Evolutionary conservation across 2,888 invertebrate genomes (phyloP).

Genomic region (Cephus rjabovi): DNA sequence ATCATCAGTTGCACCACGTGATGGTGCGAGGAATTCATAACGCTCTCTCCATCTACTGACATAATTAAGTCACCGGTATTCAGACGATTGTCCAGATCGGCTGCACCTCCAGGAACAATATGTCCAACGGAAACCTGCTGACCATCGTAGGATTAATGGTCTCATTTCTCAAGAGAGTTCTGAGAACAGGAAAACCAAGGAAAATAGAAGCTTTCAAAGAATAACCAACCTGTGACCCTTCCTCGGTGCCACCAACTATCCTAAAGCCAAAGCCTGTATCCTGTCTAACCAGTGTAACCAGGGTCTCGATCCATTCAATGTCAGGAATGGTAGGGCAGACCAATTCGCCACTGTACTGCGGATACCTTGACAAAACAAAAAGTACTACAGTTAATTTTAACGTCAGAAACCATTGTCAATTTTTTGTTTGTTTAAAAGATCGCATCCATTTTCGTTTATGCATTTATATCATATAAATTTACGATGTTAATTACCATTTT

Average conservation of each 20-base stretch:
- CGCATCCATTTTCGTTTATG: not conserved
- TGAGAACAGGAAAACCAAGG: not conserved
- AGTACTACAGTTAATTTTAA: not conserved
- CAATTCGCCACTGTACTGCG: slow-evolving; percentile 59
- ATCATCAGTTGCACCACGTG: slow-evolving; percentile 95
- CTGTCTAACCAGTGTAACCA: slow-evolving; percentile 88
- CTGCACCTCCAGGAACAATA: slow-evolving; percentile 96
- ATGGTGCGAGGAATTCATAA: slow-evolving; percentile 90
- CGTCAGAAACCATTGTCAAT: not conserved
- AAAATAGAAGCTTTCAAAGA: not conserved
- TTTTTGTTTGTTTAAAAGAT: not conserved
- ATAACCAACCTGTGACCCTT: slow-evolving; percentile 84
- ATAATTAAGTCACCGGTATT: slow-evolving; percentile 94
- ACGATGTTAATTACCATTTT: not conserved
- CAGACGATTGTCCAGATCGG: slow-evolving; percentile 90
- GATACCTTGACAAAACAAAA: slow-evolving; percentile 49
- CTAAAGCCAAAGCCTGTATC: slow-evolving; percentile 97
- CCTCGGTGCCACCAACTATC: slow-evolving; percentile 97
- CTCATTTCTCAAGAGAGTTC: not conserved
- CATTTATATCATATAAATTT: not conserved
- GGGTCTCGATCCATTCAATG: slow-evolving; percentile 73
- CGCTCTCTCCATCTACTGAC: slow-evolving; percentile 89
- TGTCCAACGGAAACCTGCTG: slow-evolving; percentile 91
- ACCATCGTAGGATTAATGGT: slow-evolving; percentile 6
- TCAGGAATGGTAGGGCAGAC: slow-evolving; percentile 63